Evolutionary conservation across 2,797 vertebrate genomes (phyloP).

Genomic region (Takifugu rubripes): DNA sequence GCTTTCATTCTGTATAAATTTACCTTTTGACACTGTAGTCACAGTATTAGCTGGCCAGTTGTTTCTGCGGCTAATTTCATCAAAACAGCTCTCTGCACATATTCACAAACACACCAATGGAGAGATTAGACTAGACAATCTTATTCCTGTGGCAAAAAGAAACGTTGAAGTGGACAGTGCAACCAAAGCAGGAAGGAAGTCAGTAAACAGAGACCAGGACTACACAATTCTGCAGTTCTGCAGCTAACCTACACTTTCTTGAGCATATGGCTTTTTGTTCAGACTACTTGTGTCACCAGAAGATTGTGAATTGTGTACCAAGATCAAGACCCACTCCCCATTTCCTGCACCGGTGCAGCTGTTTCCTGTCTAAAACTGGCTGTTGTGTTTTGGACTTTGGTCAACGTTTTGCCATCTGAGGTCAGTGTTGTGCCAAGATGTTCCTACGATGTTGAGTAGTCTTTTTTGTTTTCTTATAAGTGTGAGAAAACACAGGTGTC

Average conservation of each 20-base stretch:
- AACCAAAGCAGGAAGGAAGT: slow-evolving; percentile 62
- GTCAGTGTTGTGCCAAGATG: slow-evolving; percentile 20
- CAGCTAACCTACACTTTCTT: slow-evolving; percentile 67
- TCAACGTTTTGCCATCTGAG: slow-evolving; percentile 41
- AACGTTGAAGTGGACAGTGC: slow-evolving; percentile 57
- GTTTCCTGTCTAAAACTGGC: slow-evolving; percentile 79
- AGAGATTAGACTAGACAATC: slow-evolving; percentile 31
- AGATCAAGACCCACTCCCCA: slow-evolving; percentile 57
- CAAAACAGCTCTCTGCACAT: slow-evolving; percentile 74
- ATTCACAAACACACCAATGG: slow-evolving; percentile 15
- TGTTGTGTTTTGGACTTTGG: slow-evolving; percentile 61
- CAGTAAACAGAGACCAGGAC: slow-evolving; percentile 45
- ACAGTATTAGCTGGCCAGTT: slow-evolving; percentile 75
- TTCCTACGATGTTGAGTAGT: background rate
- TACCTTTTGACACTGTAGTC: slow-evolving; percentile 75
- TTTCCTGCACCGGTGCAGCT: slow-evolving; percentile 78
- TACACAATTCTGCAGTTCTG: slow-evolving; percentile 45
- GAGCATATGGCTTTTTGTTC: slow-evolving; percentile 67
- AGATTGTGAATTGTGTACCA: slow-evolving; percentile 73
- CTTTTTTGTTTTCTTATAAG: background rate
- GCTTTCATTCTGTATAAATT: background rate
- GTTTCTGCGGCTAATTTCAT: slow-evolving; percentile 80
- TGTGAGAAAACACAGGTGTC: background rate
- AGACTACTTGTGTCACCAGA: slow-evolving; percentile 48
- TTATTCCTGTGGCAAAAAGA: slow-evolving; percentile 24